Evolutionary conservation across 2,888 invertebrate genomes (phyloP).

Genomic region (Anthophora plumipes): DNA sequence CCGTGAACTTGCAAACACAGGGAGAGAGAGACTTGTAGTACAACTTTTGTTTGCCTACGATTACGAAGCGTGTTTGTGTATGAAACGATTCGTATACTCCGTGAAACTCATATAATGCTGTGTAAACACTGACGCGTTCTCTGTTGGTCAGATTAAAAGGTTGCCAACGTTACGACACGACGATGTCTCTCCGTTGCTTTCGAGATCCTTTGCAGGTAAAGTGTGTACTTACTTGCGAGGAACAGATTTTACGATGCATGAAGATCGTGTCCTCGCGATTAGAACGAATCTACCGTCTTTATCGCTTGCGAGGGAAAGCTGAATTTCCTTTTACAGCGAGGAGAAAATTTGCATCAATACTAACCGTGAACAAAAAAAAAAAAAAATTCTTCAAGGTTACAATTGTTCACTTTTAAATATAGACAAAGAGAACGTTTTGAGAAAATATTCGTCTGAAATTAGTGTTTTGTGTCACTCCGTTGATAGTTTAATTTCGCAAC

Average conservation of each 20-base stretch:
- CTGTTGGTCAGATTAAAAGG: constrained; percentile 16
- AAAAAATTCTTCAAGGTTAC: not conserved
- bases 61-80: constrained; percentile 16
- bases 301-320: constrained; percentile 33
- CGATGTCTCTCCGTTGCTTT: constrained; percentile 17
- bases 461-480: too few species aligned
- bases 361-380: not conserved
- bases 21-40: not conserved
- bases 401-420: not conserved
- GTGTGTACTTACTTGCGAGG: too few species aligned
- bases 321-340: constrained; percentile 2
- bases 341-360: not conserved
- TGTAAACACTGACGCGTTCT: constrained; percentile 15
- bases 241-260: constrained; percentile 23
- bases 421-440: not conserved
- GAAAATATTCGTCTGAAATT: too few species aligned
- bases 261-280: constrained; percentile 35
- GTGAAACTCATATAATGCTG: constrained; percentile 8
- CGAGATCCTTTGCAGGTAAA: not conserved
- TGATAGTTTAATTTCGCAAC: too few species aligned
- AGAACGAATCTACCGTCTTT: constrained; percentile 13
- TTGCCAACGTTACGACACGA: not conserved
- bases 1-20: constrained; percentile 33
- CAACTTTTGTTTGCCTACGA: constrained; percentile 26
- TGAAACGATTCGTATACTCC: not conserved